These are phyloP conservation scores for Chaetorhynchus papuensis DNA, from an alignment of 2,113 vertebrate genomes.

Conservation along the genomic window DNA sequence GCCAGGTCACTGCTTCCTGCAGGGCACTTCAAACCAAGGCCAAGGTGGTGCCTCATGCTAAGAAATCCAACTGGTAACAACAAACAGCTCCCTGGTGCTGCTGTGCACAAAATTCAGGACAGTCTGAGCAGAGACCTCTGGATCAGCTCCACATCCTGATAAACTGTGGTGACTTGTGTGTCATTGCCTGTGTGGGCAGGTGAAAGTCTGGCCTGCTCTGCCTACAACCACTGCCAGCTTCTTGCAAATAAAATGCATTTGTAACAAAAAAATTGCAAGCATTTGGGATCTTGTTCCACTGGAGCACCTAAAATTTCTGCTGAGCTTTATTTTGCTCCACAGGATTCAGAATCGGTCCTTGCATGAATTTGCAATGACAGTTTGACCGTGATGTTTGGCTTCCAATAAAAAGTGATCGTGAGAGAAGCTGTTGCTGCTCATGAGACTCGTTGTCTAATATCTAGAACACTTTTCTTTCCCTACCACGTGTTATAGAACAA, in stretches of 20 bases:
- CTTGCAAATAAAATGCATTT: not conserved
- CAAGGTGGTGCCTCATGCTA: not conserved
- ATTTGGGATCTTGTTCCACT: not conserved
- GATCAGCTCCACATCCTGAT: not conserved
- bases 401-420: not conserved
- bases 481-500: not conserved
- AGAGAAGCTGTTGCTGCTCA: not conserved
- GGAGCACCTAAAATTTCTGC: not conserved
- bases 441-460: not conserved
- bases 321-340: not conserved
- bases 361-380: not conserved
- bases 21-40: not conserved
- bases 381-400: not conserved
- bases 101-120: not conserved
- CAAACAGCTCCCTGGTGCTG: not conserved
- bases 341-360: not conserved
- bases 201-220: not conserved
- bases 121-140: not conserved
- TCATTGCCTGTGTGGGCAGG: not conserved
- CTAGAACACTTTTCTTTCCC: not conserved
- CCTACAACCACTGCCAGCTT: not conserved
- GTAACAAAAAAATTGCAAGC: not conserved
- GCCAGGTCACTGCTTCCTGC: not conserved
- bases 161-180: not conserved
- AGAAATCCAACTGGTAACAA: not conserved